A percentile compares a stretch with the other conserved stretches of the same genome.
Conservation (phyloP, 2,113 vertebrate genomes). For the Tringa solitaria region DNA sequence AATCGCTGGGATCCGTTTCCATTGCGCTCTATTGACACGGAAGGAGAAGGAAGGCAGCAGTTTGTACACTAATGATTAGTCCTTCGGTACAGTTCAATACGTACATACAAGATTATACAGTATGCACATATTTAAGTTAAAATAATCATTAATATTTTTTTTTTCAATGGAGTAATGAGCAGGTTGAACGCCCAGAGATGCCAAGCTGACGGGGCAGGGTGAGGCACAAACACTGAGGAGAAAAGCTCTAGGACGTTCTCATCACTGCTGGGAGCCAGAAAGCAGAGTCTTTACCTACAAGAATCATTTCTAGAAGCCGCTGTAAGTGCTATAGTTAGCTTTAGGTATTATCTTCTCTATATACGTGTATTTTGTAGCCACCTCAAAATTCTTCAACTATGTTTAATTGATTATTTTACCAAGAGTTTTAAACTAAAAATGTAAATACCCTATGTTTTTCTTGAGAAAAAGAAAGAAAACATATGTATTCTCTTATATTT, state of each 20-base stretch:
- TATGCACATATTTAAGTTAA: neutral
- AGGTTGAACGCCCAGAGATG: neutral
- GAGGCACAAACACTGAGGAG: neutral
- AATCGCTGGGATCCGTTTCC: neutral
- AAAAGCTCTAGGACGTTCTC: neutral
- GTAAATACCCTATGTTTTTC: neutral
- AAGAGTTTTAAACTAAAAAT: neutral
- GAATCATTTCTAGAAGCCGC: neutral
- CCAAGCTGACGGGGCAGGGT: neutral
- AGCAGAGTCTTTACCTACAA: too few species aligned
- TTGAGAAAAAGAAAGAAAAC: neutral
- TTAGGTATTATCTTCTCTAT: neutral
- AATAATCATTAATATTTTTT: neutral
- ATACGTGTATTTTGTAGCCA: neutral
- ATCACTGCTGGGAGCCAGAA: neutral
- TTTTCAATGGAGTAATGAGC: neutral
- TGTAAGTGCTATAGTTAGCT: neutral
- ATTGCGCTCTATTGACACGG: fast-evolving
- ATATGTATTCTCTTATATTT: neutral
- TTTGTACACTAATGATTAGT: fast-evolving
- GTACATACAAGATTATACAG: neutral
- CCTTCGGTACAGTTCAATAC: neutral
- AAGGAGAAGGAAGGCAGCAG: neutral
- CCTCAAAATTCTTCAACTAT: neutral
- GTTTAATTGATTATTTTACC: neutral